Conservation (phyloP, 2,888 invertebrate genomes). For the Brenthis daphne region DNA sequence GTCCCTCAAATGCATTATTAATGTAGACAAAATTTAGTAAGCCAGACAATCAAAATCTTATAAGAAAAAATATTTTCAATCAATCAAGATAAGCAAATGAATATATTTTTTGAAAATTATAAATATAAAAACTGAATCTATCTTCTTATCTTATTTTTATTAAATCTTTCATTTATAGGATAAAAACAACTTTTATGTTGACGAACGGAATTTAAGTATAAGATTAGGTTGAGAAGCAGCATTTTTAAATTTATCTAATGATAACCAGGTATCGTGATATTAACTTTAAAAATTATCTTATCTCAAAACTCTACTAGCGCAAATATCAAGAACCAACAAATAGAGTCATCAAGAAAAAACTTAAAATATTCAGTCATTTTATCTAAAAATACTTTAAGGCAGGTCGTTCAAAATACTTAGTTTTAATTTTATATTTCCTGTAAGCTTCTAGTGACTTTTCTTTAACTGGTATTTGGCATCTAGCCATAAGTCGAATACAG, state of each 20-base stretch:
- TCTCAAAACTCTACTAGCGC: constrained; percentile 52
- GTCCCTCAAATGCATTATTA: too few relatives aligned
- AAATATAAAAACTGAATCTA: constrained; percentile 37
- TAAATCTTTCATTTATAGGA: constrained; percentile 53
- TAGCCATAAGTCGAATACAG: constrained; percentile 41
- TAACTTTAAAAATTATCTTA: constrained; percentile 72
- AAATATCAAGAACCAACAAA: constrained; percentile 63
- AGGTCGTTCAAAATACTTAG: constrained; percentile 27
- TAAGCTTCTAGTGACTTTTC: constrained; percentile 40
- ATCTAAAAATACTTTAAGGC: constrained; percentile 17
- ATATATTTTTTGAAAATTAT: too few relatives aligned
- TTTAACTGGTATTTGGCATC: constrained; percentile 46
- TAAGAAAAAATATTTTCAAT: too few relatives aligned
- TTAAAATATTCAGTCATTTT: constrained; percentile 13
- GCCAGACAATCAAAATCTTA: too few relatives aligned
- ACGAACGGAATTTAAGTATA: constrained; percentile 55
- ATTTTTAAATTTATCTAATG: constrained; percentile 58
- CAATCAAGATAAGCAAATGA: too few relatives aligned
- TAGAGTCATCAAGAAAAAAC: constrained; percentile 35
- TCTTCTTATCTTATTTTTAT: constrained; percentile 62
- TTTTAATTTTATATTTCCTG: constrained; percentile 30
- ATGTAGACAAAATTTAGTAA: too few relatives aligned
- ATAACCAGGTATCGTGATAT: constrained; percentile 63
- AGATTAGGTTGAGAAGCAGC: constrained; percentile 60
- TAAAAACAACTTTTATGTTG: constrained; percentile 51